phyloP scores from a whole-genome alignment of 2,888 invertebrate genomes.

The Arrhopalites spinosus region DNA sequence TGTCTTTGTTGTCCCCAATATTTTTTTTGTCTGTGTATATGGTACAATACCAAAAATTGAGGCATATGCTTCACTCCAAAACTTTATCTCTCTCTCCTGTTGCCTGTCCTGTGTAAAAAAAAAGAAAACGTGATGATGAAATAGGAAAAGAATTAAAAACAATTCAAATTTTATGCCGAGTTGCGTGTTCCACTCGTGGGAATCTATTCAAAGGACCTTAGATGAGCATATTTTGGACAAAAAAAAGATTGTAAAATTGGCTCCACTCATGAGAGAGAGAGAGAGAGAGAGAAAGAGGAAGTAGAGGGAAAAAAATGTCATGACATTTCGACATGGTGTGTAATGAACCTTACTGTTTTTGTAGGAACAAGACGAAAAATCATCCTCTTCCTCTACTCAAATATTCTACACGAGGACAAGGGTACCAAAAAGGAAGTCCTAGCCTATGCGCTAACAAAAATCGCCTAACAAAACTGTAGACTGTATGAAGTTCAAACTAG shows the following conservation, averaged over 20 bases:
- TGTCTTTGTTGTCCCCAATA: not conserved
- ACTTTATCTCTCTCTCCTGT: no score
- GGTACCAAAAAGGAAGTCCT: not conserved
- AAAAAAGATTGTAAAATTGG: no score
- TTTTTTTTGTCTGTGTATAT: not conserved
- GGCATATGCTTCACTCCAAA: no score
- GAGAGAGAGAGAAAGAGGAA: constrained; percentile 1
- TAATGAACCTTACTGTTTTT: not conserved
- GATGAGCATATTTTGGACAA: no score
- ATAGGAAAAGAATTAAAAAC: no score
- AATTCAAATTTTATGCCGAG: not conserved
- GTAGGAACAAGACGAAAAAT: not conserved
- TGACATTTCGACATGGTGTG: constrained; percentile 13
- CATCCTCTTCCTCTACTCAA: not conserved
- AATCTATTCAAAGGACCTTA: not conserved
- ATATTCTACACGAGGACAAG: not conserved
- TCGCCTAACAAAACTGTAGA: no score
- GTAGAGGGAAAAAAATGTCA: constrained; percentile 6
- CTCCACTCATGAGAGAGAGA: not conserved
- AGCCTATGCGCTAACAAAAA: no score
- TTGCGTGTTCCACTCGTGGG: not conserved
- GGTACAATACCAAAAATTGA: no score
- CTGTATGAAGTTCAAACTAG: not conserved
- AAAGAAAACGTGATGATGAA: no score
- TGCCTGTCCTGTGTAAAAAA: no score